Evolutionary conservation across 2,797 vertebrate genomes (phyloP).

Genomic region (Hippopotamyrus pictus): DNA sequence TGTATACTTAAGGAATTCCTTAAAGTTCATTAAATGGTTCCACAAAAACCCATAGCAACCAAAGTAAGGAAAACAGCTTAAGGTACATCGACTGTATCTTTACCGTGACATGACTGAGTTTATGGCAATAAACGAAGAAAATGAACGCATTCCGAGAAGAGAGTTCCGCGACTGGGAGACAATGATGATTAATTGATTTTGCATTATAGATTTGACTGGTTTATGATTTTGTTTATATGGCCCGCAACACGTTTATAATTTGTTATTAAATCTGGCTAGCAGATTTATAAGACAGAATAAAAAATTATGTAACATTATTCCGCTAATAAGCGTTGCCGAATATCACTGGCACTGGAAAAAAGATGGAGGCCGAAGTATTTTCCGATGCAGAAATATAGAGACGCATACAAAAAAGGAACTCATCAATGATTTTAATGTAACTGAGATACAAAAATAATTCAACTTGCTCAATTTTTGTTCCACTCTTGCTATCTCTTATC

Average conservation of each 20-base stretch:
- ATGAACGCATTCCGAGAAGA: background rate
- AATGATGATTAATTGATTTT: background rate
- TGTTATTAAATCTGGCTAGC: background rate
- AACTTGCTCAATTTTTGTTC: background rate
- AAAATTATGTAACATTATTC: background rate
- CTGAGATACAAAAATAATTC: background rate
- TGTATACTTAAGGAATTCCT: background rate
- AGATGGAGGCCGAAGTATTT: background rate
- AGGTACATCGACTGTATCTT: background rate
- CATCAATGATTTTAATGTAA: background rate
- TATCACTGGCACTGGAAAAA: background rate
- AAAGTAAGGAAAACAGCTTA: background rate
- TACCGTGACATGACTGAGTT: background rate
- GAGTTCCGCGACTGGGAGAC: background rate
- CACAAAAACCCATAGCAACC: background rate
- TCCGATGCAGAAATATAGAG: too few relatives aligned
- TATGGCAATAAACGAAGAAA: background rate
- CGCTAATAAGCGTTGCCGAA: background rate
- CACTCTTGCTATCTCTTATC: background rate
- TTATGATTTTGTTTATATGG: background rate
- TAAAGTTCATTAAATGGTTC: background rate
- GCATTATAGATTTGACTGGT: background rate
- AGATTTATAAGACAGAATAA: background rate
- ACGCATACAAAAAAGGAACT: background rate
- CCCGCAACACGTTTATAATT: background rate